A percentile compares a stretch with the other conserved stretches of the same genome.
Evolutionary conservation across 2,888 invertebrate species (phyloP).

Genomic region (Perdita meconis): DNA sequence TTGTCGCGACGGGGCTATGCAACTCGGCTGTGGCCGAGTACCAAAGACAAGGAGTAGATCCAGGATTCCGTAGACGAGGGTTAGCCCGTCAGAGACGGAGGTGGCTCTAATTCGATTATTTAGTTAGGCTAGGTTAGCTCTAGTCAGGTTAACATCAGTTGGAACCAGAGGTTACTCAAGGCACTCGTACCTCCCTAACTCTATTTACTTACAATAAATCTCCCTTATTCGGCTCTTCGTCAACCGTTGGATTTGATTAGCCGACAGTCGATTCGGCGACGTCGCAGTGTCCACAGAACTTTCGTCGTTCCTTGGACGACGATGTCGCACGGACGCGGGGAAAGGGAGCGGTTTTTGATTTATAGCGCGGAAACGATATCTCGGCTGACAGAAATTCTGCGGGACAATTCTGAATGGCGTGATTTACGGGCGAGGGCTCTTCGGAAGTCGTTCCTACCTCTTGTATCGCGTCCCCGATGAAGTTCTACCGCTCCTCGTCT

Average conservation of each 20-base stretch:
- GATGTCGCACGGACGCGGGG: not conserved
- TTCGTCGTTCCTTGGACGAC: conserved; percentile 19
- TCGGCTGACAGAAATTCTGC: conserved; percentile 19
- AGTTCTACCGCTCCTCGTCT: conserved; percentile 4
- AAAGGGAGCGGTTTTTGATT: conserved; percentile 32
- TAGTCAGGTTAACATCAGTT: conserved; percentile 71
- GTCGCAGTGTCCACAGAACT: conserved; percentile 8
- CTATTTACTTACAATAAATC: conserved; percentile 78
- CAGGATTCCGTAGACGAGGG: conserved; percentile 34
- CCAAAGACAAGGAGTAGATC: conserved; percentile 45
- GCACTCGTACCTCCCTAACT: conserved; percentile 76
- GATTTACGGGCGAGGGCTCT: conserved; percentile 39
- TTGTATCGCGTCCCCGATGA: not conserved
- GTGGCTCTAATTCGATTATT: conserved; percentile 75
- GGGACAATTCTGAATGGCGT: conserved; percentile 4
- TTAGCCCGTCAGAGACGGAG: conserved; percentile 50
- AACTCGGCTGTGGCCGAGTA: conserved; percentile 17
- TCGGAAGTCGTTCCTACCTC: conserved; percentile 39
- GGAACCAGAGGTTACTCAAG: conserved; percentile 71
- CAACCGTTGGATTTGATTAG: conserved; percentile 60
- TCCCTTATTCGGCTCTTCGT: conserved; percentile 55
- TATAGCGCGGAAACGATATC: conserved; percentile 37
- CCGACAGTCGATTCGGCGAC: conserved; percentile 49
- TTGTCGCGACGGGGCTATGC: conserved; percentile 15
- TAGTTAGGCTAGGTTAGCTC: conserved; percentile 73